Evolutionary conservation across 35 echinoderm and acorn worm genomes (phyloP).

Genomic region (Heliocidaris erythrogramma): DNA sequence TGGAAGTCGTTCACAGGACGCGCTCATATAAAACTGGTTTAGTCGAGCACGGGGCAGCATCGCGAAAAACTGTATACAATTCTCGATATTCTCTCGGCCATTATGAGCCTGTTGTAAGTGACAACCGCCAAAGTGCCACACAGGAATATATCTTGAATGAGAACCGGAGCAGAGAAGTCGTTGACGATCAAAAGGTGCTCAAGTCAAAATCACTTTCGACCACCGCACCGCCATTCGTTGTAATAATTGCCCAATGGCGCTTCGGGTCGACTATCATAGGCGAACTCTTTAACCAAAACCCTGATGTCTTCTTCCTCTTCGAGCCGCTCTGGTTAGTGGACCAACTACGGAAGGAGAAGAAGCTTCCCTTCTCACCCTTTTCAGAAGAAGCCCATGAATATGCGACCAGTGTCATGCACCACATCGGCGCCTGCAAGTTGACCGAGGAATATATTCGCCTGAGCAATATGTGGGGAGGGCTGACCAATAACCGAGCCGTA

Average conservation of each 20-base stretch:
- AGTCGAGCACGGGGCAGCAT: neutral
- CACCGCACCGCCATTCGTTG: neutral
- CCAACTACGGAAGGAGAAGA: neutral
- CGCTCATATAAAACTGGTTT: neutral
- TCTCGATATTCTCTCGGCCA: neutral
- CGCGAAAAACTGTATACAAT: neutral
- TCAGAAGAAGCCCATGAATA: neutral
- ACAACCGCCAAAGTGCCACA: neutral
- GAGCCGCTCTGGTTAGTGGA: constrained; percentile 58
- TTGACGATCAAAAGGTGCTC: neutral
- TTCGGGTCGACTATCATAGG: constrained; percentile 80
- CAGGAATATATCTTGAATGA: neutral
- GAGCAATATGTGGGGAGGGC: neutral
- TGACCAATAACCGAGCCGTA: neutral
- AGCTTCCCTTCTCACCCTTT: neutral
- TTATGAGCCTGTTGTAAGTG: neutral
- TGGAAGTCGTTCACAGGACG: neutral
- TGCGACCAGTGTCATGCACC: neutral
- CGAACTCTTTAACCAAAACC: constrained; percentile 84
- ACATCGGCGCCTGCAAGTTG: neutral
- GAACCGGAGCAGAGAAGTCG: neutral
- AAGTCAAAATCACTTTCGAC: neutral
- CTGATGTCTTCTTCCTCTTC: constrained; percentile 77
- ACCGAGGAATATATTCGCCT: neutral
- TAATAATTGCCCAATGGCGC: constrained; percentile 72